Conservation (phyloP, 1,140 invertebrate species). For the Leptinotarsa texana region DNA sequence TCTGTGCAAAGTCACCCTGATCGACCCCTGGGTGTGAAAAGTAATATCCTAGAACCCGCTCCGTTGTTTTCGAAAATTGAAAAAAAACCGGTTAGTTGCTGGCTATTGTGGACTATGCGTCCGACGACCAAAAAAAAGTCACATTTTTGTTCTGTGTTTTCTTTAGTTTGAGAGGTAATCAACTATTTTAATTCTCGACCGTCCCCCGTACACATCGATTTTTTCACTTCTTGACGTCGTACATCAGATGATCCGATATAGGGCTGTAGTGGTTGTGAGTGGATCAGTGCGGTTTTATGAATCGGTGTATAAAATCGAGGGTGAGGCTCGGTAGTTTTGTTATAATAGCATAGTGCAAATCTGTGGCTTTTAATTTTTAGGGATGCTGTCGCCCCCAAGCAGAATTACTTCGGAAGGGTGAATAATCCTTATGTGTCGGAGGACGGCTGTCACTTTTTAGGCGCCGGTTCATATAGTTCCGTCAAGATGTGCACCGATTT, state of each 20-base stretch:
- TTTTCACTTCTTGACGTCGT: conserved; percentile 17
- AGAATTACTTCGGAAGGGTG: conserved; percentile 49
- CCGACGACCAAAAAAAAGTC: too few relatives aligned
- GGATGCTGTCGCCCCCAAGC: conserved; percentile 47
- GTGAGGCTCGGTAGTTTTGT: conserved; percentile 42
- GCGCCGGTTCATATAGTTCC: background rate
- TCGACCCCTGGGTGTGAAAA: too few relatives aligned
- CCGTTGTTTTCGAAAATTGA: too few relatives aligned
- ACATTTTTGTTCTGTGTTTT: too few relatives aligned
- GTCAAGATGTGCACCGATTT: background rate
- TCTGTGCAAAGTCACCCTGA: too few relatives aligned
- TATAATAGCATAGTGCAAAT: conserved; percentile 53
- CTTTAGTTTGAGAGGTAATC: too few relatives aligned
- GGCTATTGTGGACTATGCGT: too few relatives aligned
- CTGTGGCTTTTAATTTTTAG: conserved; percentile 56
- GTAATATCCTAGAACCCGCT: too few relatives aligned
- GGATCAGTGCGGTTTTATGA: conserved; percentile 37
- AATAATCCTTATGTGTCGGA: conserved; percentile 49
- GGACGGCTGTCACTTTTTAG: conserved; percentile 26
- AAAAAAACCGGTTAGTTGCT: too few relatives aligned
- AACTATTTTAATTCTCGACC: background rate
- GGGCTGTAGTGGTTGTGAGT: conserved; percentile 19
- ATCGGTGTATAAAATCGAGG: conserved; percentile 31
- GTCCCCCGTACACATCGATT: conserved; percentile 9
- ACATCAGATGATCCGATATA: conserved; percentile 19